Conservation (phyloP, 2,113 vertebrate species). For the Hippocampus mohnikei region DNA sequence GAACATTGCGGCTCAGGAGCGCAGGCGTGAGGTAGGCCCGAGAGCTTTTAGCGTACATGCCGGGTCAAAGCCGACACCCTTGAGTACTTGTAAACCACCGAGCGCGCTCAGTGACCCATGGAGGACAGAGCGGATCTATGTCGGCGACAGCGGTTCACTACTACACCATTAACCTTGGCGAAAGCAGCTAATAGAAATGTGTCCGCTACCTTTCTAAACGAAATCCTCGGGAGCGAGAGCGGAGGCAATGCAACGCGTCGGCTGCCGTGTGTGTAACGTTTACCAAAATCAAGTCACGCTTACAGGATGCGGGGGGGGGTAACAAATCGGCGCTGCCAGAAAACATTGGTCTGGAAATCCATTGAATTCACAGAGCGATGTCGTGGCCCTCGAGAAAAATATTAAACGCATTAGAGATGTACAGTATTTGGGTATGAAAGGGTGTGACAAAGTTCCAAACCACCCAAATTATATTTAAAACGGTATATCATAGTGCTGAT, state of each 20-base stretch:
- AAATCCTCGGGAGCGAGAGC: constrained; percentile 37
- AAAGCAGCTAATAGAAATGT: constrained; percentile 40
- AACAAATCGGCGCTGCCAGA: constrained; percentile 14
- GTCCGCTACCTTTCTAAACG: constrained; percentile 38
- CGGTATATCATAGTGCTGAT: not conserved
- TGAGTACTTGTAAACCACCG: constrained; percentile 23
- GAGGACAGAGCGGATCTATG: constrained; percentile 45
- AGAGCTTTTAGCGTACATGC: constrained; percentile 30
- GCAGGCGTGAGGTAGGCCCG: constrained; percentile 16
- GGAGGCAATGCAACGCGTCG: constrained; percentile 1
- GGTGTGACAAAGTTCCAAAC: not conserved
- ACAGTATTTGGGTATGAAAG: not conserved
- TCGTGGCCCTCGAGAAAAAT: not conserved
- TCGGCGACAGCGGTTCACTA: constrained; percentile 26
- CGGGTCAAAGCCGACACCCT: constrained; percentile 24
- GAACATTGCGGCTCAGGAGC: constrained; percentile 31
- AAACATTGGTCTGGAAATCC: constrained; percentile 24
- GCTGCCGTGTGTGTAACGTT: constrained; percentile 2
- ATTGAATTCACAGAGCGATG: constrained; percentile 3
- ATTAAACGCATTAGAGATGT: not conserved
- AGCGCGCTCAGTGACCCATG: constrained; percentile 34
- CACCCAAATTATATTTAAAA: not conserved
- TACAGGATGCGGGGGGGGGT: constrained; percentile 1
- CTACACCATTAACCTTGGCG: constrained; percentile 48
- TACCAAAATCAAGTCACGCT: constrained; percentile 9